Evolutionary conservation across 1,140 invertebrate genomes (phyloP), one percentile per base, ranked within the genome.

Genomic region (Brachionus angularis): DNA sequence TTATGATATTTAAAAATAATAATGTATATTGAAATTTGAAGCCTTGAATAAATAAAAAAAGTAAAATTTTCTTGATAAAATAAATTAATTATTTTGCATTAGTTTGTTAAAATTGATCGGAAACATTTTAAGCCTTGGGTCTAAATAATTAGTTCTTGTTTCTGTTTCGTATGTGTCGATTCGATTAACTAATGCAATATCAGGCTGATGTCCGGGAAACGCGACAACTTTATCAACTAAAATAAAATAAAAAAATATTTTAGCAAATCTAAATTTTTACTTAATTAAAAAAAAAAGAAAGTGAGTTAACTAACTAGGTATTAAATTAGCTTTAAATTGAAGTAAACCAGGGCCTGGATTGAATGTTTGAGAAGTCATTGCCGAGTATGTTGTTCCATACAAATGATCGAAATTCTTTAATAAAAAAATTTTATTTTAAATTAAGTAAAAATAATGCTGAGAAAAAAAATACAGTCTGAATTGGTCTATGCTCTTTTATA

Each of bases 111-210:
- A 39, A 58, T 58, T 39, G 25, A 58, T 39, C 3, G 53, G 53
- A 58, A 58, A 58, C 21, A 58, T 12, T 25, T 58, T 58, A 5
- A 58, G 21, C 39, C 27, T 36, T 14, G 53, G 53, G 39, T 58
- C 21, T 8, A 58, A 39, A 39, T 58, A 58, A 58, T 58, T 58
- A 39, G 39, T 34, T 58, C 53, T 39, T 21, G 18, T 39, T 25
- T 58, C 53, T 23, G 53, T 58, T 42, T 58, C 53, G 27, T 58
- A 58, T 25, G 53, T 58, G n/a, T 58, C 36, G 21, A 3, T 8
- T 42, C 53, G 53, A 21, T 33, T 58, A 7, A 39, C n/a, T n/a
- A 36, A 4, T 0, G 23, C 53, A 12, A 58, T 18, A 25, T 58
- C 53, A 39, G 53, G 53, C 14, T 58, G 53, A 33, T 58, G n/a